Base-by-base conservation (phyloP, 2,797 vertebrate genomes). In the Brachyalestes nurse region DNA sequence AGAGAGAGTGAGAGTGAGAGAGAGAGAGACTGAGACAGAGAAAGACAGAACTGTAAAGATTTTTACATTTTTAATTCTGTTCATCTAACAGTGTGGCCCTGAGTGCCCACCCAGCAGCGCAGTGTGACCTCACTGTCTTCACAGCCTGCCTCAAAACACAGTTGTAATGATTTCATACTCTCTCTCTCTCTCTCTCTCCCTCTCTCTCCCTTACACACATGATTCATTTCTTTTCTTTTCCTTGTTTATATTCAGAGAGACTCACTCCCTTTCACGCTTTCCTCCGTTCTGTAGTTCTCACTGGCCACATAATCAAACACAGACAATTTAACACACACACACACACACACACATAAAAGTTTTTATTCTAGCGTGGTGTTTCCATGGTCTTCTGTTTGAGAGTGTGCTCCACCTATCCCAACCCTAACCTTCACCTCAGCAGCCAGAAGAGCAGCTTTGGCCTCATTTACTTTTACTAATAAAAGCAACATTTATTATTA, bases 61-160 rank as follows among this genome's bases (percentile, higher is more conserved):
- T 28, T 28, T 28, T 28, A 28, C 1, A 28, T 28, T 28, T 28
- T 28, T 28, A 28, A 53, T 53, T 53, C 51, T 53, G 7, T 16
- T 53, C 13, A 13, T 53, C 16, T 53, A 28, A 4, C 51, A 53
- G 51, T 53, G 51, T 6, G 16, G 51, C 16, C 51, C 51, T 57
- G 86, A 61, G 77, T 62, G 61, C 71, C 51, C 13, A 53, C 51
- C 12, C 45, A 81, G 72, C 45, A 38, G n/a, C 14, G 21, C 1
- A 78, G n/a, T 85, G 70, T 74, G 69, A 61, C 60, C 75, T 42
- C 53, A 34, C 23, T 0, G 60, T 19, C 38, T 75, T 60, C 72
- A n/a, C 6, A 12, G 47, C 17, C 28, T 28, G 14, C 72, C 14
- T 21, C 19, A 19, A 61, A 72, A 64, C 60, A 57, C 71, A 64